phyloP scores from a whole-genome alignment of 2,888 invertebrate species.

The Baronia brevicornis region DNA sequence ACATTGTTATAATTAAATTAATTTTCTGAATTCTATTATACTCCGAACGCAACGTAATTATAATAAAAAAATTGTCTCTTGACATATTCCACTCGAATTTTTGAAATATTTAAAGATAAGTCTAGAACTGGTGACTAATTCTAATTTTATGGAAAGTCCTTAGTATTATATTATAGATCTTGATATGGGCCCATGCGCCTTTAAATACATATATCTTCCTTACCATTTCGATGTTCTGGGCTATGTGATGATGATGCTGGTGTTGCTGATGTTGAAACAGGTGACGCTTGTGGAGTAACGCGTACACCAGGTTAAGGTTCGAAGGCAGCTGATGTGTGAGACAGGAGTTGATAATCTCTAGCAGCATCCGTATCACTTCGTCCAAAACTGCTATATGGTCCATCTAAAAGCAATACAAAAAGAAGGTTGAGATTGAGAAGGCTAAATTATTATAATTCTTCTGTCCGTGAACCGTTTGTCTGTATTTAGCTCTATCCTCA shows the following conservation, averaged over 20 bases:
- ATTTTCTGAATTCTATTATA: no score
- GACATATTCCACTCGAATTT: no score
- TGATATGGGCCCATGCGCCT: no score
- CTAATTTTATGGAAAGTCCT: no score
- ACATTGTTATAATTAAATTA: no score
- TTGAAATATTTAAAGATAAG: no score
- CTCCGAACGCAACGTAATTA: no score
- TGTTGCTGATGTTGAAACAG: conserved; percentile 91
- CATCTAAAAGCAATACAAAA: conserved; percentile 68
- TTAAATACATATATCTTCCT: conserved; percentile 29
- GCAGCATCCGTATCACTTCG: conserved; percentile 95
- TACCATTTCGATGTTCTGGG: conserved; percentile 96
- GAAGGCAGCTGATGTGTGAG: conserved; percentile 87
- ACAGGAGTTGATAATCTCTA: conserved; percentile 98
- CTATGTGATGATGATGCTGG: conserved; percentile 90
- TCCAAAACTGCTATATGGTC: conserved; percentile 95
- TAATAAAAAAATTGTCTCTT: no score
- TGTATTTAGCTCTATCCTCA: no score
- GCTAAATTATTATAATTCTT: neutral
- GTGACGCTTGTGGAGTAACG: conserved; percentile 93
- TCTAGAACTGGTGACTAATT: no score
- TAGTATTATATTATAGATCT: no score
- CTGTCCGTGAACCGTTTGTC: no score
- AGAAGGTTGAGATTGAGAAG: neutral
- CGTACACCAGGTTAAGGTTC: conserved; percentile 96